These are phyloP conservation scores for Balaeniceps rex DNA, from an alignment of 2,113 vertebrate genomes.

Conservation along the genomic window DNA sequence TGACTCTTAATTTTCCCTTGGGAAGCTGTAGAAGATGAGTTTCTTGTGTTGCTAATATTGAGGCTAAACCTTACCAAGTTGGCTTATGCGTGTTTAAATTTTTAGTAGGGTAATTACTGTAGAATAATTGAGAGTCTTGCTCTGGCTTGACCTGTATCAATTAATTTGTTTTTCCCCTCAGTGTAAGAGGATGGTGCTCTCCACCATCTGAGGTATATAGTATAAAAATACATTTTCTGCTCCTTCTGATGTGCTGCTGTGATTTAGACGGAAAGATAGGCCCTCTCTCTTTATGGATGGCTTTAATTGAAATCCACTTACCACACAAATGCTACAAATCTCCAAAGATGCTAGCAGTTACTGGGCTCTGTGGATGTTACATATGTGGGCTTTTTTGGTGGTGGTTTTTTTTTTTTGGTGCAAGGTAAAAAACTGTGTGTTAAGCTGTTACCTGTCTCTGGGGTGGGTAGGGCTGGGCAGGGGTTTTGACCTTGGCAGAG, in stretches of 20 bases:
- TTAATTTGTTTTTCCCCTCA: slow-evolving; percentile 19
- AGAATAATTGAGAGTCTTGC: slow-evolving; percentile 24
- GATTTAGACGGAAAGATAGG: neutral
- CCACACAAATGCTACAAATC: neutral
- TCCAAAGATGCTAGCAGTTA: neutral
- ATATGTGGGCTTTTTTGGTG: no score
- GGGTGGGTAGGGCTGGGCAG: neutral
- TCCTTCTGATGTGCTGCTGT: neutral
- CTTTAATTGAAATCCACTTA: slow-evolving; percentile 1
- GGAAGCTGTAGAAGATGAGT: neutral
- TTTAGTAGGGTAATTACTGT: slow-evolving; percentile 44
- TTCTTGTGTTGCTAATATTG: neutral
- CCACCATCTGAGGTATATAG: neutral
- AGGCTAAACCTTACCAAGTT: neutral
- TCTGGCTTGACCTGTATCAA: slow-evolving; percentile 32
- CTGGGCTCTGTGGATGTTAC: neutral
- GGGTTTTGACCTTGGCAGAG: neutral
- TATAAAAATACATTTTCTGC: neutral
- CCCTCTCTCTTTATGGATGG: neutral
- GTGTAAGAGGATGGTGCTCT: neutral
- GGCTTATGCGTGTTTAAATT: slow-evolving; percentile 2
- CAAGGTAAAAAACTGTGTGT: neutral
- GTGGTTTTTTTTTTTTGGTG: neutral
- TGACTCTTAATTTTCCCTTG: neutral
- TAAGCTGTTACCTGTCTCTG: neutral